phyloP scores from a whole-genome alignment of 2,888 invertebrate genomes.

The Myopa tessellatipennis region DNA sequence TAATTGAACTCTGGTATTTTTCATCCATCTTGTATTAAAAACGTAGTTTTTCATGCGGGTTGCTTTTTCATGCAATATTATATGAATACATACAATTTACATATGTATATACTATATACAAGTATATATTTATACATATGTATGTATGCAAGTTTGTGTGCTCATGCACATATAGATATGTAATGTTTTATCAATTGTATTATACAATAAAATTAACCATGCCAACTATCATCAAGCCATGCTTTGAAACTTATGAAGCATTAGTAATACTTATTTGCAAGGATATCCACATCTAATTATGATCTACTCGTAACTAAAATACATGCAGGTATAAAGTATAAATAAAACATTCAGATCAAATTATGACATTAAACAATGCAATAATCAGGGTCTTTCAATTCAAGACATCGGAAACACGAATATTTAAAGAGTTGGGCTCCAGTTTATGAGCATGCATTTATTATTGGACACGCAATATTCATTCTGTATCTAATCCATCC shows the following conservation, averaged over 20 bases:
- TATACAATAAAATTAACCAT: background rate
- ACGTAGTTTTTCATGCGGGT: too few species aligned
- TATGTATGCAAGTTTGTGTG: background rate
- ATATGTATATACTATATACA: background rate
- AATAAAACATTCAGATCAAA: background rate
- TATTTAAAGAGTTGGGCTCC: too few species aligned
- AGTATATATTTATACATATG: background rate
- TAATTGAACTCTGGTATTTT: too few species aligned
- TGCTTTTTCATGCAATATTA: too few species aligned
- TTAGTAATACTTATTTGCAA: background rate
- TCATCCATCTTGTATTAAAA: too few species aligned
- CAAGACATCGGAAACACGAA: background rate
- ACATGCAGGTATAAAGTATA: background rate
- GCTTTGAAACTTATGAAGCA: background rate
- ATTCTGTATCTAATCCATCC: too few species aligned
- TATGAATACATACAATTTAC: background rate
- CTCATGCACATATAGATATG: conserved; percentile 1
- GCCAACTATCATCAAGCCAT: background rate
- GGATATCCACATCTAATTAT: background rate
- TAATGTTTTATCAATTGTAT: background rate
- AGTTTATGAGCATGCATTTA: too few species aligned
- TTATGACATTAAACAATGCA: background rate
- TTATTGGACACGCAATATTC: too few species aligned
- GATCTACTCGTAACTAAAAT: background rate
- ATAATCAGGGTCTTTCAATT: background rate